Conservation (phyloP, 1,140 invertebrate species). For the Augochlora pura region DNA sequence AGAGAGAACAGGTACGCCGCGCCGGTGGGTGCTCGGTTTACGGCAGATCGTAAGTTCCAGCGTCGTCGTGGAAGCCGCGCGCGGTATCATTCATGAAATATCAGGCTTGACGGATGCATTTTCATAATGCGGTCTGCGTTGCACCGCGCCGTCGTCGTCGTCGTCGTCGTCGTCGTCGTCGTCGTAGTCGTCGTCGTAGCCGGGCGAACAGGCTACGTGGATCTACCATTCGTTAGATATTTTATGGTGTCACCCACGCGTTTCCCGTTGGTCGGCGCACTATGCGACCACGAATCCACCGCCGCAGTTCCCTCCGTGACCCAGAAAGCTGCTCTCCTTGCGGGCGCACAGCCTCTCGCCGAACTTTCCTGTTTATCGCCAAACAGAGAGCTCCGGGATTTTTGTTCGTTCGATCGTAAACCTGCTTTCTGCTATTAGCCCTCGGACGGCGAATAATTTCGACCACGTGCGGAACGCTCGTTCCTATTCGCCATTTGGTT, state of each 20-base stretch:
- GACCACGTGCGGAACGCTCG: too few species aligned
- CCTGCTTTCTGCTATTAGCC: too few species aligned
- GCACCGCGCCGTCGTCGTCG: too few species aligned
- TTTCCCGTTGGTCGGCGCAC: slow-evolving; percentile 40
- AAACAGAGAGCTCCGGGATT: not conserved
- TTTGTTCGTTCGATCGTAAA: too few species aligned
- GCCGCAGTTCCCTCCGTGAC: slow-evolving; percentile 20
- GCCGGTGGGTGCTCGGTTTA: slow-evolving; percentile 44
- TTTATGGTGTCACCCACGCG: slow-evolving; percentile 53
- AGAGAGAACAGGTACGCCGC: slow-evolving; percentile 19
- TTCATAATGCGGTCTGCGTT: slow-evolving; percentile 63
- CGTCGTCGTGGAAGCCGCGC: slow-evolving; percentile 14
- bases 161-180: too few species aligned
- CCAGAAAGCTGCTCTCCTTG: not conserved
- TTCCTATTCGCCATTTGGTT: too few species aligned
- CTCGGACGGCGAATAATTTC: too few species aligned
- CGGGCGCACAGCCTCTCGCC: not conserved
- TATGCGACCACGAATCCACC: slow-evolving; percentile 32
- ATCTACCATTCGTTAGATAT: slow-evolving; percentile 55
- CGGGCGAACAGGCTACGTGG: not conserved
- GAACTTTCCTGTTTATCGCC: not conserved
- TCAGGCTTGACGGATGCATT: slow-evolving; percentile 71
- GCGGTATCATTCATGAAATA: slow-evolving; percentile 63
- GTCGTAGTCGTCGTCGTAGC: not conserved
- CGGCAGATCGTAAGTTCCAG: slow-evolving; percentile 45